Base-by-base conservation (phyloP, 2,888 invertebrate species). In the Eupithecia subumbrata region DNA sequence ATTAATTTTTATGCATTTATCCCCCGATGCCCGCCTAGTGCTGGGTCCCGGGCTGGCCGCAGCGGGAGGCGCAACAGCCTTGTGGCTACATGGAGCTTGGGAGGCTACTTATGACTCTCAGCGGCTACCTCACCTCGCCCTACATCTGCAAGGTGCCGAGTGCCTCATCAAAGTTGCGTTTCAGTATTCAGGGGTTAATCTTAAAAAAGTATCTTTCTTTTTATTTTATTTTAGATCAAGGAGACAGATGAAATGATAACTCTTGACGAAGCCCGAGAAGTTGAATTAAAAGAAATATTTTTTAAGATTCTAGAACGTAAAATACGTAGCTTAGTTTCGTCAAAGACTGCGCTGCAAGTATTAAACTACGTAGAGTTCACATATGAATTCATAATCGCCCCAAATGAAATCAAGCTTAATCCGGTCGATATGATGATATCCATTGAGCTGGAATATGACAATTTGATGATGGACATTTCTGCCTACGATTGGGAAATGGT, bases 291-390 rank as follows among this genome's bases (percentile, higher is more conserved):
- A 81, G 87, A 89, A 80, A 76, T 88, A 72, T 95, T 95, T 83
- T 92, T 86, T 74, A 90, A 83, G 76, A 90, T 95, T 78, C 84
- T 95, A 72, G 84, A 89, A 78, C 86, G 89, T 12, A 92, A 93
- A 81, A 95, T 96, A 77, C 94, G 93, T 63, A 89, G 95, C 37
- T 88, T 96, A 45, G 88, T 96, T 1, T 95, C 96, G 69, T 96
- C 96, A 5, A 95, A 96, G 74, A 93, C 94, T n/a, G 94, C 95
- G 9, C 88, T 97, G 68, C 95, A 96, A 85, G 89, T 96, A 76
- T 95, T 95, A 76, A 96, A 96, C 48, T 96, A 96, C 82, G 95
- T 97, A 5, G 96, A 97, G 87, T 96, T 96, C 84, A 93, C 96
- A 0, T 97, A 96, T 84, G 96, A 96, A 86, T 92, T 95, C 52